phyloP scores from a whole-genome alignment of 2,113 vertebrate species.

The Tenebrosternarchus preto region DNA sequence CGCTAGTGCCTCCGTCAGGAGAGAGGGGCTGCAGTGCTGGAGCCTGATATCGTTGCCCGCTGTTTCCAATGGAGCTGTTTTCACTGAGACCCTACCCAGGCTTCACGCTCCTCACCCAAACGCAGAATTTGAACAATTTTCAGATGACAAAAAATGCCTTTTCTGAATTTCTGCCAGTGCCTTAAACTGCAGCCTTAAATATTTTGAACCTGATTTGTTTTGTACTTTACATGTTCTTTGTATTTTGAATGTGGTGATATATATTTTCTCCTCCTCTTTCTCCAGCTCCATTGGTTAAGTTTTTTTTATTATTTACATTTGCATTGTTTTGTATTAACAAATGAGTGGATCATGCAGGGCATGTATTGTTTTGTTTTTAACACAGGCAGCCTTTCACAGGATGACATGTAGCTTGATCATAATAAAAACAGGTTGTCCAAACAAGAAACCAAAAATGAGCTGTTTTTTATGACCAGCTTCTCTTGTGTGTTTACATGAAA shows the following conservation, averaged over 20 bases:
- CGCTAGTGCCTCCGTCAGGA: conserved; percentile 27
- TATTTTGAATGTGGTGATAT: conserved; percentile 34
- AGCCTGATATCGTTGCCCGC: not conserved
- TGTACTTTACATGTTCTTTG: conserved; percentile 36
- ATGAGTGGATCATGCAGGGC: conserved; percentile 54
- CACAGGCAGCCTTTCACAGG: conserved; percentile 34
- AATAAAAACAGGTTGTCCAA: conserved; percentile 49
- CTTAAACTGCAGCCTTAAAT: conserved; percentile 15
- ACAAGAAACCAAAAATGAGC: not conserved
- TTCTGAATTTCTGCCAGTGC: not conserved
- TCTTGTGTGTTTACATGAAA: not conserved
- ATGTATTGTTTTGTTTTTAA: conserved; percentile 53
- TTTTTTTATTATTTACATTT: conserved; percentile 28
- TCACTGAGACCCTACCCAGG: conserved; percentile 14
- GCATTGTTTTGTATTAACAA: conserved; percentile 45
- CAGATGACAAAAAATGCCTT: conserved; percentile 6
- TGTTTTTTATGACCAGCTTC: not conserved
- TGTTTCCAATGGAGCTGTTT: conserved; percentile 20
- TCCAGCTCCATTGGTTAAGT: conserved; percentile 25
- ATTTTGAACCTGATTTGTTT: conserved; percentile 38
- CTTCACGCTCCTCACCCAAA: not conserved
- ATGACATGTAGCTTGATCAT: conserved; percentile 48
- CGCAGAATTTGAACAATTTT: not conserved
- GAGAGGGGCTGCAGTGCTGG: conserved; percentile 27
- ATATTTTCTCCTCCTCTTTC: not conserved